A percentile compares a stretch with the other conserved stretches of the same genome.
Evolutionary conservation across 2,113 vertebrate species (phyloP).

Genomic region (Brachypodius melanocephalos): DNA sequence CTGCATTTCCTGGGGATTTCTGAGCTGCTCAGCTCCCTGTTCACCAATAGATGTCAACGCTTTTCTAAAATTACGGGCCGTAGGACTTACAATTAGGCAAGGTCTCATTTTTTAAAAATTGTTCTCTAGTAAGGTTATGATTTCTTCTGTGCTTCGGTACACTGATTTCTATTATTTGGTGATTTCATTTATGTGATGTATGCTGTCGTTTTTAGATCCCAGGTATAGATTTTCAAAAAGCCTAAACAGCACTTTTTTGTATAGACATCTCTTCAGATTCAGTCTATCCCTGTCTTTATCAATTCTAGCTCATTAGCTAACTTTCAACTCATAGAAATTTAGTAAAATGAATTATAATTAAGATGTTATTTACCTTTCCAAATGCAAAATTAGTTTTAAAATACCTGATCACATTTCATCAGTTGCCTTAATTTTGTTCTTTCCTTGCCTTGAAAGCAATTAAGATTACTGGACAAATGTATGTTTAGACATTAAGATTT

Average conservation of each 20-base stretch:
- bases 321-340: not conserved
- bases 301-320: not conserved
- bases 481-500: not conserved
- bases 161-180: not conserved
- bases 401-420: not conserved
- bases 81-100: not conserved
- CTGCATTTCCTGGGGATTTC: not conserved
- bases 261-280: not conserved
- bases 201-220: not conserved
- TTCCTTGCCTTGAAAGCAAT: not conserved
- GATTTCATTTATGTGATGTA: not conserved
- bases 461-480: not conserved
- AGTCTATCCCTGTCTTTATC: not conserved
- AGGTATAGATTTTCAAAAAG: not conserved
- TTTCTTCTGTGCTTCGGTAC: not conserved
- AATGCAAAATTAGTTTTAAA: not conserved
- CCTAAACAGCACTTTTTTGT: not conserved
- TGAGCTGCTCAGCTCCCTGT: not conserved
- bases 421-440: not conserved
- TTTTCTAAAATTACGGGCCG: fast-evolving
- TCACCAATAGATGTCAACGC: not conserved
- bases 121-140: not conserved
- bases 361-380: not conserved
- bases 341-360: not conserved
- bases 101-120: not conserved